phyloP scores from a whole-genome alignment of 2,113 vertebrate species.

The Variabilichromis moorii region DNA sequence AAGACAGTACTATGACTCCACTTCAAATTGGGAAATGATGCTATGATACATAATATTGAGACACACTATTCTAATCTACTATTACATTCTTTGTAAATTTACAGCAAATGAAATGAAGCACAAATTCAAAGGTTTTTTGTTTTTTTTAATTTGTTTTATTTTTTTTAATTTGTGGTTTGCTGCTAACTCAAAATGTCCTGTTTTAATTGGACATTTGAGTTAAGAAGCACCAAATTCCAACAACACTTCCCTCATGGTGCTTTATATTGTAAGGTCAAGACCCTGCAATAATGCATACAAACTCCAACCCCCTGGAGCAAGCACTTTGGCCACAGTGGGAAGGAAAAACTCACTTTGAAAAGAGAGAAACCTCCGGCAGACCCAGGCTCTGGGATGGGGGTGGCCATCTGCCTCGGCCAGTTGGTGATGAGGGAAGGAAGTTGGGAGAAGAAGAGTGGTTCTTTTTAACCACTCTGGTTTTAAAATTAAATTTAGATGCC shows the following conservation, averaged over 20 bases:
- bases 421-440: background rate
- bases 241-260: background rate
- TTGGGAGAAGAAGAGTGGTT: background rate
- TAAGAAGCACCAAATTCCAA: background rate
- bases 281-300: background rate
- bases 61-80: background rate
- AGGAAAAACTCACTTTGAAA: background rate
- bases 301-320: fast-evolving
- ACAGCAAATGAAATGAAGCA: too few relatives aligned
- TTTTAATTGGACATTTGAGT: background rate
- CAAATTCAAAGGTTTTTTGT: too few relatives aligned
- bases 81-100: background rate
- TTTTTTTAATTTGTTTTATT: fast-evolving
- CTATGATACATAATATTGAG: background rate
- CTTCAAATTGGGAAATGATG: background rate
- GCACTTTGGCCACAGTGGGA: background rate
- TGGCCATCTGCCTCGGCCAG: background rate
- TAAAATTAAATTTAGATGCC: background rate
- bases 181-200: background rate
- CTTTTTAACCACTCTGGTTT: background rate
- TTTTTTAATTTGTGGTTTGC: background rate
- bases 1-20: background rate
- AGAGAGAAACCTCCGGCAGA: background rate
- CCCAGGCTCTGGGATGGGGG: background rate
- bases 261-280: background rate